Base-by-base conservation (phyloP, 2,113 vertebrate genomes). In the Andinoacara biseriatus region DNA sequence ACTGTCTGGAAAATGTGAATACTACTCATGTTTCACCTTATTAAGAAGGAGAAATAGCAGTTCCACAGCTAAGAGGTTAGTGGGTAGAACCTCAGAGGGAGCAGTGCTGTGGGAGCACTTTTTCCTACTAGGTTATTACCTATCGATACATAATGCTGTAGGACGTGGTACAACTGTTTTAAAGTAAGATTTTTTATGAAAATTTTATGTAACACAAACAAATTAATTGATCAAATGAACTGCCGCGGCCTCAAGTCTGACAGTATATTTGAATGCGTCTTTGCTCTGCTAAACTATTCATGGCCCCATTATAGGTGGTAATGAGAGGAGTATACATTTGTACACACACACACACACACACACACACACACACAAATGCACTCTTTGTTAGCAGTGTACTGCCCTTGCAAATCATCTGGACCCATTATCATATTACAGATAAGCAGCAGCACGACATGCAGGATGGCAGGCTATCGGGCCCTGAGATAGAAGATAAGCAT, bases 201-300 rank as follows among this genome's bases (percentile, higher is more conserved):
- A 13, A 17, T 52, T 52, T 69, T 13, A 20, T 69, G 24, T 20
- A 52, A 31, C 65, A 13, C 43, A 29, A 69, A 69, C 24, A 69
- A 52, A 72, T 72, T 72, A 52, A 31, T 52, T 52, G 43, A 72
- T 31, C 65, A 5, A 72, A 31, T 20, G 43, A 20, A 72, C 18
- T 31, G 65, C 17, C 0, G 17, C 31, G 46, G 22, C 20, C 67
- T 72, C 46, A 54, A 31, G 26, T 33, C 46, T 54, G 26, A n/a
- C 46, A n/a, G 65, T 7, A 18, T 52, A 17, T 52, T 5, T 33
- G 67, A 58, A 72, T 62, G 38, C 31, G 9, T 49, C 67, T 67
- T 80, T 38, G 77, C 65, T 62, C 78, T 24, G 17, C 65, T 91
- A 11, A 90, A 89, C 78, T 90, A 87, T 90, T 88, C 74, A 90